phyloP scores from a whole-genome alignment of 2,888 invertebrate species.

The Falcaria lacertinaria region DNA sequence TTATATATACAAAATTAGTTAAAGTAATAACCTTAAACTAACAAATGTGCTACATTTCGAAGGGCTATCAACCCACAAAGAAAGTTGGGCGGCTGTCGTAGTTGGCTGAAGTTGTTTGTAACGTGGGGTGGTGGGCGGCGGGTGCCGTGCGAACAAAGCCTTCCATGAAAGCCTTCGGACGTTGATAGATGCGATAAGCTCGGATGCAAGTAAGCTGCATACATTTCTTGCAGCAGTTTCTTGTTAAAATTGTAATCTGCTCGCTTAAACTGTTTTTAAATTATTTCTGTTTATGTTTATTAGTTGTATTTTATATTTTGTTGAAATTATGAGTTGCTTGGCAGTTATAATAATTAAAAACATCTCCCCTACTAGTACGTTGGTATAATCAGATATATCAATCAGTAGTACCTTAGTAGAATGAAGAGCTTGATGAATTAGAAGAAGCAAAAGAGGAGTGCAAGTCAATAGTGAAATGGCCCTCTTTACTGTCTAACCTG shows the following conservation, averaged over 20 bases:
- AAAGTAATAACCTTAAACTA: conserved; percentile 26
- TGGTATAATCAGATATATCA: too few species aligned
- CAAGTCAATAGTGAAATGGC: too few species aligned
- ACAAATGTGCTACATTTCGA: conserved; percentile 42
- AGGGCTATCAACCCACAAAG: conserved; percentile 59
- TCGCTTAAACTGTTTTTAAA: neutral
- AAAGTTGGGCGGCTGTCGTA: conserved; percentile 60
- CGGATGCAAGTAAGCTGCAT: conserved; percentile 77
- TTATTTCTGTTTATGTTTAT: neutral
- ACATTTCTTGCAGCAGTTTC: conserved; percentile 71
- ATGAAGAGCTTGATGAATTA: too few species aligned
- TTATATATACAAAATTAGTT: neutral
- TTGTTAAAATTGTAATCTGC: conserved; percentile 40
- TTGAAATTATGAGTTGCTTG: too few species aligned
- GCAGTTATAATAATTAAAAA: too few species aligned
- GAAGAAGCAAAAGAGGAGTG: too few species aligned
- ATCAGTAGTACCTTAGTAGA: too few species aligned
- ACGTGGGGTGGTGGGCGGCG: conserved; percentile 43
- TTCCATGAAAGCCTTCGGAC: conserved; percentile 74
- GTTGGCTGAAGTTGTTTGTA: conserved; percentile 67
- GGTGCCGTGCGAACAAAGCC: conserved; percentile 67
- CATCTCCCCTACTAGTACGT: too few species aligned
- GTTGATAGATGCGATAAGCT: conserved; percentile 78
- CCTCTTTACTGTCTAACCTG: too few species aligned
- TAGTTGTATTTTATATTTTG: too few species aligned